Conservation (phyloP, 2,113 vertebrate species). For the Dasyprocta punctata region DNA sequence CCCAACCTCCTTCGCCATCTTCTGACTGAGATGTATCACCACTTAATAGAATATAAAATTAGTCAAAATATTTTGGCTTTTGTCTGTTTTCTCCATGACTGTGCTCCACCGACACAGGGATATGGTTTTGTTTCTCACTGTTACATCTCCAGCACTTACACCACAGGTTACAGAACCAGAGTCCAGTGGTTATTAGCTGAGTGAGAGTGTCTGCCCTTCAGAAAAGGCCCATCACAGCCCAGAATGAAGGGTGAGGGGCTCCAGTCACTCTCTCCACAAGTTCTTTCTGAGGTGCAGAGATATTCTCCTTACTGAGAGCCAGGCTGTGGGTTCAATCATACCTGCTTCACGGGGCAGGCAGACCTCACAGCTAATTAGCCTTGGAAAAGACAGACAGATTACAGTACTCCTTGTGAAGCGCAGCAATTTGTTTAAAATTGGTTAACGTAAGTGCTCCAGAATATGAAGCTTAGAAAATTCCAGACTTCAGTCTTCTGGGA, state of each 20-base stretch:
- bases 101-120: not conserved
- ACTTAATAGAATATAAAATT: not conserved
- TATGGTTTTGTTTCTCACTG: not conserved
- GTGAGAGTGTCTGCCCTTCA: not conserved
- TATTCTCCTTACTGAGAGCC: not conserved
- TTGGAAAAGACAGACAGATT: constrained; percentile 1
- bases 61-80: not conserved
- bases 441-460: not conserved
- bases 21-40: not conserved
- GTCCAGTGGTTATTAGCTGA: not conserved
- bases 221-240: not conserved
- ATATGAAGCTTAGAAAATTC: not conserved
- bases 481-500: not conserved
- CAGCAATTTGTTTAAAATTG: constrained; percentile 56
- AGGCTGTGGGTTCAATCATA: not conserved
- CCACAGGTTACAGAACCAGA: not conserved
- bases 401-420: not conserved
- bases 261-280: not conserved
- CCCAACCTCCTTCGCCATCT: not conserved
- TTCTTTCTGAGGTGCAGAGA: not conserved
- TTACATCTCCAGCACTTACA: not conserved
- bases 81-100: not conserved
- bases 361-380: not conserved
- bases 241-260: not conserved
- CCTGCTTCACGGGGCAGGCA: not conserved